Base-by-base conservation (phyloP, 2,797 vertebrate species). In the Mus minutoides region DNA sequence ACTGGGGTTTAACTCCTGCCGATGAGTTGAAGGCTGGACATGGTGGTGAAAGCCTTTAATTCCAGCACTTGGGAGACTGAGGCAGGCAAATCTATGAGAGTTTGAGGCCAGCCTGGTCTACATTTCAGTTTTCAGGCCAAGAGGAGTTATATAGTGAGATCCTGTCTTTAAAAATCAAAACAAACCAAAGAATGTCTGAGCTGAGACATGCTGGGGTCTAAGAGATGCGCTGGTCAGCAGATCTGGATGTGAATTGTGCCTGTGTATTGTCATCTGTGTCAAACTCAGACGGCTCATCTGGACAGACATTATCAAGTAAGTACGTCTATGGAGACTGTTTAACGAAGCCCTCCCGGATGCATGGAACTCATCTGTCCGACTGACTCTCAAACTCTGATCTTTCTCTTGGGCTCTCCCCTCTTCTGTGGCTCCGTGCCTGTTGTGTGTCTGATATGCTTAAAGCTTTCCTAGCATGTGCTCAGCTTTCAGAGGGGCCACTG, bases 381-480 rank as follows among this genome's bases (percentile, higher is more conserved):
- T 60, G 60, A 54, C 40, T 95, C 82, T 88, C 17, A 3, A 88
- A 54, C 88, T 97, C 85, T 76, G 82, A 76, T 80, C 91, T 83
- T 90, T 90, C 89, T 62, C 93, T 85, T 84, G 58, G 89, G 76
- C 86, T 90, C 84, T 29, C 84, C 80, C 75, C 49, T 76, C 73
- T 60, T 52, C 12, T 91, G 82, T 7, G 13, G 88, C 34, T 31
- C n/a, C 67, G 71, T 34, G n/a, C 37, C 52, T 40, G 49, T 69
- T 9, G 43, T 90, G 79, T 77, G 91, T 95, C 29, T 84, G 75
- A 88, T 94, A 89, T 0, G 46, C 71, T 89, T 94, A 60, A 96
- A 96, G 95, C 93, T 94, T 96, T 95, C 88, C 76, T 92, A 94
- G 91, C 88, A 93, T 88, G 69, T 94, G 91, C 90, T 94, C 76